These are phyloP conservation scores for Hippocampus barbouri DNA, from an alignment of 2,113 vertebrate genomes.

Conservation along the genomic window DNA sequence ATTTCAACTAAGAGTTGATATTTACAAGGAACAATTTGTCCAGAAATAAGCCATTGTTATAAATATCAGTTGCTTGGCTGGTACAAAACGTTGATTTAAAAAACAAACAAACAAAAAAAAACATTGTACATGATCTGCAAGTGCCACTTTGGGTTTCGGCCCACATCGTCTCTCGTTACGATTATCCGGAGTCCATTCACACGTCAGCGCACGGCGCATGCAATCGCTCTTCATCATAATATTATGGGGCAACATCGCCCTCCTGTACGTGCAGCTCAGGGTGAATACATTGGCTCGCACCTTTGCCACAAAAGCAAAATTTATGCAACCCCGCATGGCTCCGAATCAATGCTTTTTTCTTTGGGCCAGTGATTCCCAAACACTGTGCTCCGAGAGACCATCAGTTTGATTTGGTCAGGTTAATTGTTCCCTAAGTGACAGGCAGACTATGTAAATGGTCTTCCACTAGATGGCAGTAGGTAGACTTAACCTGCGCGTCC, in stretches of 20 bases:
- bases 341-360: background rate
- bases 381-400: too few relatives aligned
- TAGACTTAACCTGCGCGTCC: background rate
- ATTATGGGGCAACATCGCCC: constrained; percentile 15
- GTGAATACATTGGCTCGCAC: background rate
- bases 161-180: constrained; percentile 46
- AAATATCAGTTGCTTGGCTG: constrained; percentile 67
- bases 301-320: constrained; percentile 17
- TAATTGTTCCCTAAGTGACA: too few relatives aligned
- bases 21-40: constrained; percentile 64
- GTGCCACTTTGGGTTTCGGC: constrained; percentile 48
- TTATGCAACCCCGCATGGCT: constrained; percentile 14
- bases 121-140: constrained; percentile 70
- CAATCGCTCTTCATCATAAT: constrained; percentile 20
- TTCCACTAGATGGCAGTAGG: too few relatives aligned
- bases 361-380: too few relatives aligned
- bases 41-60: constrained; percentile 68
- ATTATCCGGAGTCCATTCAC: constrained; percentile 52
- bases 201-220: constrained; percentile 27
- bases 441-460: too few relatives aligned
- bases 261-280: constrained; percentile 31
- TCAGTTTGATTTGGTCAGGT: too few relatives aligned
- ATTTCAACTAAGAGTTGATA: constrained; percentile 62
- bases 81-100: constrained; percentile 70
- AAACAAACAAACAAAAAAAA: constrained; percentile 46